A percentile compares a stretch with the other conserved stretches of the same genome.
phyloP scores from a whole-genome alignment of 2,888 invertebrate species.

The Aphodius granarius region DNA sequence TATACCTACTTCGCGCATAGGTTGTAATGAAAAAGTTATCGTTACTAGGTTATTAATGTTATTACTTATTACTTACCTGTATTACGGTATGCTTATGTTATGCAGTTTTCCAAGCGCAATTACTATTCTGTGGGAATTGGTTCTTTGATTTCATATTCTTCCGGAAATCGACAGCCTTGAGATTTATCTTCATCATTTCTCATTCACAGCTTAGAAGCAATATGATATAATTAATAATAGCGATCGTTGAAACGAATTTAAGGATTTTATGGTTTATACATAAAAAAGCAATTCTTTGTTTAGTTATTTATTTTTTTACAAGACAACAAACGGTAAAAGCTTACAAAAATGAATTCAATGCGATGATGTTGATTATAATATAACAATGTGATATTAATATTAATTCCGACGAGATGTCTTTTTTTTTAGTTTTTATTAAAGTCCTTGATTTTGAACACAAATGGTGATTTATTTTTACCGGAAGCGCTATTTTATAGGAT shows the following conservation, averaged over 20 bases:
- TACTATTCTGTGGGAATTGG: background rate
- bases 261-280: too few species aligned
- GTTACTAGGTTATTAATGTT: background rate
- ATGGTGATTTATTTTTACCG: background rate
- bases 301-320: background rate
- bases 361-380: too few species aligned
- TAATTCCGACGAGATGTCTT: background rate
- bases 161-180: background rate
- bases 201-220: too few species aligned
- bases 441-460: conserved; percentile 12
- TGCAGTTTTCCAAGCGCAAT: background rate
- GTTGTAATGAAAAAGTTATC: background rate
- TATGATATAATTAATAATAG: background rate
- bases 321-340: background rate
- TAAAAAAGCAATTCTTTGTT: too few species aligned
- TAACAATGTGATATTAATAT: background rate
- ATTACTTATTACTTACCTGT: background rate
- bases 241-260: too few species aligned
- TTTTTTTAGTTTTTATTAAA: too few species aligned
- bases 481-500: background rate
- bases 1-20: background rate
- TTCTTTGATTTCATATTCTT: background rate
- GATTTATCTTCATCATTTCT: background rate
- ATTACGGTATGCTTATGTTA: background rate
- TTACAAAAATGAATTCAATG: background rate